Evolutionary conservation across 2,888 invertebrate species (phyloP).

Genomic region (Adelphocoris suturalis): DNA sequence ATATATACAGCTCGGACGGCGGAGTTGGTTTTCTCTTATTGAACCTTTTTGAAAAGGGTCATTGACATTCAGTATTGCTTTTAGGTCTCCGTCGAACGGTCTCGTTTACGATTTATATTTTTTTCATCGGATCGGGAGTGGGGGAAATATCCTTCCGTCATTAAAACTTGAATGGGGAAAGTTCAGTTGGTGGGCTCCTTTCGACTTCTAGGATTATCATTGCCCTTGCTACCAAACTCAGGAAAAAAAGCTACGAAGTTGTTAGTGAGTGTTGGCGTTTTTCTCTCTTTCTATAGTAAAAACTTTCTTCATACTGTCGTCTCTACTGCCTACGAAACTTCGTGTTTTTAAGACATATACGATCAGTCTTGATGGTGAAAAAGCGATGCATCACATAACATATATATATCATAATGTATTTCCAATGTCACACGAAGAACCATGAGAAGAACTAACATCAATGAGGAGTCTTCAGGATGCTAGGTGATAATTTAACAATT

Average conservation of each 20-base stretch:
- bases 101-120: conserved; percentile 30
- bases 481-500: too few species aligned
- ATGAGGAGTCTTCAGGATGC: too few species aligned
- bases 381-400: too few species aligned
- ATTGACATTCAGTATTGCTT: conserved; percentile 10
- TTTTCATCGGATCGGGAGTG: not conserved
- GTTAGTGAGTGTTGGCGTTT: not conserved
- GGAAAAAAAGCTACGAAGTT: not conserved
- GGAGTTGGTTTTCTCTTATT: conserved; percentile 2
- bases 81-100: not conserved
- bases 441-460: too few species aligned
- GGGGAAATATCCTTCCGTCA: not conserved
- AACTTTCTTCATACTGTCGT: too few species aligned
- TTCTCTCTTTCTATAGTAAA: not conserved
- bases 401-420: too few species aligned
- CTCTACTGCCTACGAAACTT: too few species aligned
- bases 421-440: too few species aligned
- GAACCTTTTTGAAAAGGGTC: conserved; percentile 18
- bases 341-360: too few species aligned
- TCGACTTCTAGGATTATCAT: conserved; percentile 19
- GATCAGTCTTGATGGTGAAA: too few species aligned
- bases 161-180: conserved; percentile 34
- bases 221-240: not conserved
- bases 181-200: not conserved
- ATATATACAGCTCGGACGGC: not conserved